phyloP scores from a whole-genome alignment of 2,113 vertebrate genomes.

The Crotalus helleri region DNA sequence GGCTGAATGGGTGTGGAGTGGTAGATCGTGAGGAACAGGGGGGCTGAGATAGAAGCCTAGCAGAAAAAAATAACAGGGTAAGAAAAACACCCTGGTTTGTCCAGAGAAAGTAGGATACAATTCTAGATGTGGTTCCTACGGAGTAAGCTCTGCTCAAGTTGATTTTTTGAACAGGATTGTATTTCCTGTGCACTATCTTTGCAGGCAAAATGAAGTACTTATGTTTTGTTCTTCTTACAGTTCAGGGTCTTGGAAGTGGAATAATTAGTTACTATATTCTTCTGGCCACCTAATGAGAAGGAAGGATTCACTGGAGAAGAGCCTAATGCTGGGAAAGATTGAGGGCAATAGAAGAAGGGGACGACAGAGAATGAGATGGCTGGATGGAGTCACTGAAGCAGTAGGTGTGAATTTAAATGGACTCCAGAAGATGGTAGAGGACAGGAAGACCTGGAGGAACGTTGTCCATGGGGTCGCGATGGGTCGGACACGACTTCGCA shows the following conservation, averaged over 20 bases:
- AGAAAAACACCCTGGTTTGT: neutral
- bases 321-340: no score
- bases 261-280: neutral
- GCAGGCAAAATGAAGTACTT: neutral
- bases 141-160: neutral
- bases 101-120: neutral
- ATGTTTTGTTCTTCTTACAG: neutral
- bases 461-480: no score
- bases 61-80: neutral
- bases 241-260: neutral
- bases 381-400: no score
- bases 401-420: no score
- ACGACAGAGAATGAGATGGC: no score
- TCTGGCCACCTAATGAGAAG: neutral
- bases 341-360: no score
- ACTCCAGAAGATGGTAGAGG: no score
- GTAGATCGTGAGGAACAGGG: neutral
- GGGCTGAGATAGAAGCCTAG: neutral
- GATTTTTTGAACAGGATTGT: neutral
- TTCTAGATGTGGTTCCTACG: neutral
- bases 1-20: conserved; percentile 9
- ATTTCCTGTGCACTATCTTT: neutral
- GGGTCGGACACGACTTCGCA: no score
- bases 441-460: no score
- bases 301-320: no score